Base-by-base conservation (phyloP, 2,797 vertebrate genomes). In the Taenioides sp. region DNA sequence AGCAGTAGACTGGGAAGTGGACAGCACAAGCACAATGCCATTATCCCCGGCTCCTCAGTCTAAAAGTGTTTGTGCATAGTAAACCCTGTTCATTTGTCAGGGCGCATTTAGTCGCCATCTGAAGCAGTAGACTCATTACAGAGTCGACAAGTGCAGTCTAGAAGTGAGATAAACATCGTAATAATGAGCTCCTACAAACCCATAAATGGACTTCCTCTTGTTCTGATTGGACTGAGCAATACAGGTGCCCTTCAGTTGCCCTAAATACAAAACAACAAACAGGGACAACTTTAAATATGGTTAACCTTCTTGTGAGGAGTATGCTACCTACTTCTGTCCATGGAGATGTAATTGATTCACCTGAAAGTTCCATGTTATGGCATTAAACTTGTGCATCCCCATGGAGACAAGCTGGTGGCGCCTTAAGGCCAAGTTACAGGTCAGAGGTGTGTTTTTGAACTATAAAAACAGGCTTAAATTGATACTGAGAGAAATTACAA, bases 71-170 rank as follows among this genome's bases (percentile, higher is more conserved):
- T 79, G 70, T 70, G 77, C 50, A 59, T 60, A 65, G 47, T 71
- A 67, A 80, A 59, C 54, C 57, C 49, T 74, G 34, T 59, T 75
- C 62, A 28, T 87, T 82, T 81, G 75, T 79, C 71, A 70, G 55
- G 61, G 69, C 71, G 74, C 52, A 58, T 84, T 82, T 71, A 66
- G 79, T 80, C 27, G 78, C 69, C 74, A 71, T 73, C 47, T 76
- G 75, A 74, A 74, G 68, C 71, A 54, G 65, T 65, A 69, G 40
- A 43, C n/a, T 78, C 31, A 49, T 78, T 73, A 80, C 37, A 71
- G 71, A 27, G 37, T 59, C 77, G 77, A 81, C 76, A 65, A 62
- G 40, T 65, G 65, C 60, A 57, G 37, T 72, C 5, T 71, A 28
- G 79, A 82, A 75, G n/a, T 23, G 40, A 86, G 71, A 69, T 66